Percentiles rank a stretch among this genome's conserved stretches.
Evolutionary conservation across 2,113 vertebrate genomes (phyloP).

Genomic region (Dromiciops gliroides): DNA sequence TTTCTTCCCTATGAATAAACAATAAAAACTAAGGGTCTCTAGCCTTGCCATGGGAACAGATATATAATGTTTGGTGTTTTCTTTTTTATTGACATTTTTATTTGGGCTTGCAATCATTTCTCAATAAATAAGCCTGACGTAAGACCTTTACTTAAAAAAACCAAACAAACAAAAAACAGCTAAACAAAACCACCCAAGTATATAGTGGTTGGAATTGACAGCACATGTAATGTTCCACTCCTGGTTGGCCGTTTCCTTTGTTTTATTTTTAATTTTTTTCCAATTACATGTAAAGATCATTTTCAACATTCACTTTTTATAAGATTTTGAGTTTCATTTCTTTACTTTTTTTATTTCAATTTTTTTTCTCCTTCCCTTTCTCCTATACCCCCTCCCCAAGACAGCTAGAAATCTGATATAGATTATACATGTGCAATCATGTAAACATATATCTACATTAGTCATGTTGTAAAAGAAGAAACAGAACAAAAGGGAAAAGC

Average conservation of each 20-base stretch:
- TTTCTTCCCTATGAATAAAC: background rate
- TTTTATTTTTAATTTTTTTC: too few relatives aligned
- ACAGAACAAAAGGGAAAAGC: too few relatives aligned
- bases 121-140: background rate
- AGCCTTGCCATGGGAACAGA: background rate
- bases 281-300: too few relatives aligned
- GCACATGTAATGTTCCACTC: background rate
- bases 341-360: too few relatives aligned
- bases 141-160: background rate
- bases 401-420: too few relatives aligned
- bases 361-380: too few relatives aligned
- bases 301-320: too few relatives aligned
- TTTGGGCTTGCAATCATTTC: background rate
- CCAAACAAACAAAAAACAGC: background rate
- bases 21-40: background rate
- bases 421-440: too few relatives aligned
- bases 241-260: background rate
- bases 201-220: background rate
- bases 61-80: background rate
- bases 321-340: too few relatives aligned
- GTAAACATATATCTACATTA: too few relatives aligned
- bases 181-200: background rate
- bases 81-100: background rate
- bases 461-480: too few relatives aligned
- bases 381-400: too few relatives aligned